Conservation (phyloP, 2,113 vertebrate species). For the Takifugu flavidus region DNA sequence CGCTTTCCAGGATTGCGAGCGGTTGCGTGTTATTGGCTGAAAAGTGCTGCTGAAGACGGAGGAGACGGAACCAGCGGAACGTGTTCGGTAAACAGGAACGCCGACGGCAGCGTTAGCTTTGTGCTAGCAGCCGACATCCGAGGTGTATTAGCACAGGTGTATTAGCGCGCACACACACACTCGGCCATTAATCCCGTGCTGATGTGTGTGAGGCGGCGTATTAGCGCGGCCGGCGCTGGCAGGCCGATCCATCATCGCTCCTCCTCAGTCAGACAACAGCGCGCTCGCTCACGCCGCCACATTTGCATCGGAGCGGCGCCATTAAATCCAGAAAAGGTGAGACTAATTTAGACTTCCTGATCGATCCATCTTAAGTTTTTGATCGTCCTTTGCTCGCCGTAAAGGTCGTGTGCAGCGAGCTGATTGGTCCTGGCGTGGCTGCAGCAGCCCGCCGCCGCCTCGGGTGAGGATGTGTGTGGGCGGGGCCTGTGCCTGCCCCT, state of each 20-base stretch:
- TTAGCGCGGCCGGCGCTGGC: slow-evolving; percentile 61
- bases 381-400: slow-evolving; percentile 53
- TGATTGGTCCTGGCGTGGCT: slow-evolving; percentile 11
- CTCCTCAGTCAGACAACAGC: slow-evolving; percentile 45
- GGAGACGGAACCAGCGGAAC: not conserved
- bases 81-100: not conserved
- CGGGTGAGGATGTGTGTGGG: slow-evolving; percentile 2
- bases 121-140: too few species aligned
- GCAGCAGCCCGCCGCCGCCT: too few species aligned
- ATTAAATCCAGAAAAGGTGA: slow-evolving; percentile 62
- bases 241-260: slow-evolving; percentile 66
- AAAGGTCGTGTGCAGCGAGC: slow-evolving; percentile 50
- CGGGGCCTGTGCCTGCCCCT: too few species aligned
- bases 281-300: slow-evolving; percentile 49
- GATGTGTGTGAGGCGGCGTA: slow-evolving; percentile 34
- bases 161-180: slow-evolving; percentile 1
- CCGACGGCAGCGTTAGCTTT: not conserved
- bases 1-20: not conserved
- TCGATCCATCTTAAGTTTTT: slow-evolving; percentile 57
- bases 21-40: not conserved
- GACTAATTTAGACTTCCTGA: slow-evolving; percentile 56
- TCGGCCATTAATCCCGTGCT: slow-evolving; percentile 41
- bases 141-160: too few species aligned
- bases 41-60: not conserved
- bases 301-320: slow-evolving; percentile 66